A percentile compares a stretch with the other conserved stretches of the same genome.
Evolutionary conservation across 2,888 invertebrate genomes (phyloP).

Genomic region (Drosophila macrospina): DNA sequence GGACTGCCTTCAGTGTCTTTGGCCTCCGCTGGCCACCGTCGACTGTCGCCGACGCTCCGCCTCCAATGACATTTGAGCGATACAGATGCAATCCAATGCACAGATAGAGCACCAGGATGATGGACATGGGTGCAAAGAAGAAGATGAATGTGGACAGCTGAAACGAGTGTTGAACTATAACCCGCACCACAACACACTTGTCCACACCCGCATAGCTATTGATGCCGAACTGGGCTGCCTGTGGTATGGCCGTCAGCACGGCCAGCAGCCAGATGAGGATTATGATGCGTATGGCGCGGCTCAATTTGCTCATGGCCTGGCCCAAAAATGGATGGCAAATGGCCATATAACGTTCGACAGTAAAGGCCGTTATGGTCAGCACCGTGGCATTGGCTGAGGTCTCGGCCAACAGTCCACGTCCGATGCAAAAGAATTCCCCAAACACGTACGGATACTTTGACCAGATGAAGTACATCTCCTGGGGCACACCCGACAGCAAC

Average conservation of each 20-base stretch:
- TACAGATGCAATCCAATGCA: slow-evolving; percentile 90
- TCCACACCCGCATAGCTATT: slow-evolving; percentile 73
- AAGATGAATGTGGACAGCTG: slow-evolving; percentile 90
- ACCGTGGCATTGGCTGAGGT: slow-evolving; percentile 92
- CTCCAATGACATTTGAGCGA: slow-evolving; percentile 85
- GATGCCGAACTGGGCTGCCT: slow-evolving; percentile 92
- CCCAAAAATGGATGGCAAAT: slow-evolving; percentile 88
- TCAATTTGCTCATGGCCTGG: slow-evolving; percentile 92
- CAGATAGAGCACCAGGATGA: slow-evolving; percentile 93
- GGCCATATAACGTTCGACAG: slow-evolving; percentile 90
- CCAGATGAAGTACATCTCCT: slow-evolving; percentile 93
- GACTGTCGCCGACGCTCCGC: slow-evolving; percentile 14
- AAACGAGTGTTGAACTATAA: slow-evolving; percentile 86
- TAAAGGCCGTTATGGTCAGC: slow-evolving; percentile 93
- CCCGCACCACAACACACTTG: slow-evolving; percentile 82
- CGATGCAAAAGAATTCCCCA: slow-evolving; percentile 91
- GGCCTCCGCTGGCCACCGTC: slow-evolving; percentile 86
- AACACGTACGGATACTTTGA: slow-evolving; percentile 91
- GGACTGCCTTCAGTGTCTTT: slow-evolving; percentile 61
- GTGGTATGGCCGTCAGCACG: slow-evolving; percentile 90
- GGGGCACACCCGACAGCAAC: slow-evolving; percentile 89
- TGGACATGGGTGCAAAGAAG: slow-evolving; percentile 94
- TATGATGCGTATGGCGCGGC: slow-evolving; percentile 92
- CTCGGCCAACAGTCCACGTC: slow-evolving; percentile 92
- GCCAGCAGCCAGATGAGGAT: slow-evolving; percentile 92